Conservation (phyloP, 2,888 invertebrate genomes). For the Cephus sareptanus region DNA sequence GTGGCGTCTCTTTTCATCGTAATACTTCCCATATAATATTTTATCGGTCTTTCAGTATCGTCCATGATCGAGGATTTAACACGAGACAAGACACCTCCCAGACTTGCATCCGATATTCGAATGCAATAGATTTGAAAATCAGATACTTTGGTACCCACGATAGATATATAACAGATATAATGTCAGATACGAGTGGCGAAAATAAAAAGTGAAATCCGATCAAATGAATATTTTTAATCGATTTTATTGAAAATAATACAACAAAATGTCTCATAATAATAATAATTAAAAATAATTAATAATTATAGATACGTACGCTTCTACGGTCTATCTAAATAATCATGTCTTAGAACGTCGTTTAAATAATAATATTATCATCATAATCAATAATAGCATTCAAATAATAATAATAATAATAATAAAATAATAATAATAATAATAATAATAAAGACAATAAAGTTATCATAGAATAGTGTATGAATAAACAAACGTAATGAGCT, state of each 20-base stretch:
- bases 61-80: neutral
- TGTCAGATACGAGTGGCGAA: neutral
- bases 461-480: constrained; percentile 62
- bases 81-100: neutral
- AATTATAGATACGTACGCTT: constrained; percentile 62
- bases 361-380: constrained; percentile 58
- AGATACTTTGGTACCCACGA: neutral
- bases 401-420: constrained; percentile 36
- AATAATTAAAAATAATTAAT: constrained; percentile 64
- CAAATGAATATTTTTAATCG: constrained; percentile 61
- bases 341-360: constrained; percentile 63
- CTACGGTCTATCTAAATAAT: constrained; percentile 62
- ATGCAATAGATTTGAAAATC: neutral
- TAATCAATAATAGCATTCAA: constrained; percentile 42
- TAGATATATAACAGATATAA: neutral
- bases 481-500: constrained; percentile 65
- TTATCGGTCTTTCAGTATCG: neutral
- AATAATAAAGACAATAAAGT: constrained; percentile 37
- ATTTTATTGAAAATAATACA: constrained; percentile 67
- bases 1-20: neutral
- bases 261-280: constrained; percentile 64
- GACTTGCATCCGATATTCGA: neutral
- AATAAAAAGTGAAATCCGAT: constrained; percentile 32
- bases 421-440: constrained; percentile 49
- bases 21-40: neutral